Base-by-base conservation (phyloP, 1,140 invertebrate genomes). In the Brachionus plicatilis region DNA sequence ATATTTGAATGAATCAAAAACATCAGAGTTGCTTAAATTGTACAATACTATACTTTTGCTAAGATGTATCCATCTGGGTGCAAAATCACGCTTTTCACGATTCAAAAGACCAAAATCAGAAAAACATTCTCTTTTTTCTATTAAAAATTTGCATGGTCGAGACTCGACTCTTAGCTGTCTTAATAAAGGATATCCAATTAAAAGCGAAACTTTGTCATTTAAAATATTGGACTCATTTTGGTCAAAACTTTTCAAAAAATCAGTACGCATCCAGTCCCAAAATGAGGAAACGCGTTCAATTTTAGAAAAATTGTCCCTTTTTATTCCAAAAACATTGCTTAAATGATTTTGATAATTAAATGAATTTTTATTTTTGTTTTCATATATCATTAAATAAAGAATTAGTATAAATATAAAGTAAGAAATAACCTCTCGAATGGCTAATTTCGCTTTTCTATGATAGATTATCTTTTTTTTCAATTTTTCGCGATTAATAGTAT, bases 111-210 rank as follows among this genome's bases (percentile, higher is more conserved):
- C 29, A 37, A 33, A 70, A 14, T 29, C 66, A 4, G 14, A 33
- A n/a, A 33, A 70, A 2, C 66, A 70, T 33, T 70, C 29, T 0
- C 43, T 70, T 27, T 70, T 70, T n/a, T 70, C 33, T 14, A 14
- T 3, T 6, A 70, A n/a, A 37, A 29, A 6, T 12, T 8, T 29
- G 12, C 66, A 70, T 37, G 11, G 14, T 37, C 6, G 2, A 33
- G 14, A n/a, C 11, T 37, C 2, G 3, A 47, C 41, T 76, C 72
- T 47, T 11, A 76, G 47, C 43, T 76, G 91, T 85, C 91, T 86
- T 80, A 92, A 87, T 12, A 90, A 88, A 12, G 89, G 91, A 86
- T 91, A 91, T 33, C 91, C 91, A 90, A 92, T 90, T n/a, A 92
- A 88, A 84, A 91, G 86, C 17, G 90, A 91, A 11, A 89, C 89